phyloP scores from a whole-genome alignment of 2,888 invertebrate species.

The Andricus curvator region DNA sequence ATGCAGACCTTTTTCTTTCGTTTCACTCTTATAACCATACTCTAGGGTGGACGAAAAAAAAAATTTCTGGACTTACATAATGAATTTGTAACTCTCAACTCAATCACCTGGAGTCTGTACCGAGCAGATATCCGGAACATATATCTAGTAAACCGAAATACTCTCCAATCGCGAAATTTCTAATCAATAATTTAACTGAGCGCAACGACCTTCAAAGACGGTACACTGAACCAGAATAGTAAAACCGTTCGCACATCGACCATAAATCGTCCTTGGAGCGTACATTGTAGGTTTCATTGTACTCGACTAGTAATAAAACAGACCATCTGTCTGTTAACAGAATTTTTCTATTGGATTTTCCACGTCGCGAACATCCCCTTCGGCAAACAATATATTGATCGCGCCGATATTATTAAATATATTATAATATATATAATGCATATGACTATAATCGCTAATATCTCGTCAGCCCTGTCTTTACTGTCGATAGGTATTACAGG shows the following conservation, averaged over 20 bases:
- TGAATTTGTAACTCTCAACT: too few relatives aligned
- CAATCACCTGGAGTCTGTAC: too few relatives aligned
- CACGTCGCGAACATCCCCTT: conserved; percentile 25
- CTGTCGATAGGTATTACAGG: conserved; percentile 50
- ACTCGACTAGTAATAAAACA: conserved; percentile 36
- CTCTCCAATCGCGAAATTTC: neutral
- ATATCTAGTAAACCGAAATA: neutral
- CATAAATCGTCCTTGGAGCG: conserved; percentile 24
- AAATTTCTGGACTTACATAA: too few relatives aligned
- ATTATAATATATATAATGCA: conserved; percentile 2
- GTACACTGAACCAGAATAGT: conserved; percentile 11
- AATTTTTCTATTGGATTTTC: conserved; percentile 40
- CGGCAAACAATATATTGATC: conserved; percentile 32
- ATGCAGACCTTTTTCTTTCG: too few relatives aligned
- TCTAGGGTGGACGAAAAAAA: too few relatives aligned
- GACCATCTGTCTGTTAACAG: conserved; percentile 36
- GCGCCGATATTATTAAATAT: conserved; percentile 26
- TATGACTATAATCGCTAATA: conserved; percentile 7
- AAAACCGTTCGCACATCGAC: conserved; percentile 26
- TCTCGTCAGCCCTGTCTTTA: neutral
- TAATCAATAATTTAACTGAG: conserved; percentile 38
- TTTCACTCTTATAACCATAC: too few relatives aligned
- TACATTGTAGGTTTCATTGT: conserved; percentile 23
- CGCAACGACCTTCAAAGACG: conserved; percentile 35
- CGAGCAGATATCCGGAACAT: too few relatives aligned